These are phyloP conservation scores for Nerophis lumbriciformis DNA, from an alignment of 2,113 vertebrate species.

Conservation along the genomic window DNA sequence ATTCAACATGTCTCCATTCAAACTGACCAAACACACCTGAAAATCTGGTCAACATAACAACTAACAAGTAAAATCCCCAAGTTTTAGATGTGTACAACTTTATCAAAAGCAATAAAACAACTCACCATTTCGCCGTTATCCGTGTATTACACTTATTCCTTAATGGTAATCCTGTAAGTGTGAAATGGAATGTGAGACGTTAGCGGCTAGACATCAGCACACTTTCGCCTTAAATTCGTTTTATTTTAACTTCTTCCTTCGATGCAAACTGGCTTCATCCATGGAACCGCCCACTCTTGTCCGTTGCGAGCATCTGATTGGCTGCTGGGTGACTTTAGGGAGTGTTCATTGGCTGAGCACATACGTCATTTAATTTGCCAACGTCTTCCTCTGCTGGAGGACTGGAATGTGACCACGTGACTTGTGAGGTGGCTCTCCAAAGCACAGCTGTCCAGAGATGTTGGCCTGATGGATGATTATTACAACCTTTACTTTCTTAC, in stretches of 20 bases:
- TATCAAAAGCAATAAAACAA: slow-evolving; percentile 33
- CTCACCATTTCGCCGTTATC: slow-evolving; percentile 50
- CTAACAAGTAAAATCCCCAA: not conserved
- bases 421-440: slow-evolving; percentile 46
- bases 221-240: slow-evolving; percentile 21
- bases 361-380: slow-evolving; percentile 46
- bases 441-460: slow-evolving; percentile 43
- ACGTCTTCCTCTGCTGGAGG: slow-evolving; percentile 26
- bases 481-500: not conserved
- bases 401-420: slow-evolving; percentile 60
- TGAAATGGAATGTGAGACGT: slow-evolving; percentile 12
- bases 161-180: not conserved
- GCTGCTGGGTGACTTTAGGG: not conserved
- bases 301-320: slow-evolving; percentile 47
- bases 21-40: not conserved
- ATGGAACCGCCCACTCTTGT: slow-evolving; percentile 19
- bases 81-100: slow-evolving; percentile 25
- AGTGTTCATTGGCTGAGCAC: slow-evolving; percentile 41
- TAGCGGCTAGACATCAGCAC: not conserved
- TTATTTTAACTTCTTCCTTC: slow-evolving; percentile 40
- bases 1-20: not conserved
- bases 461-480: not conserved
- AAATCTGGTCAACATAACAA: not conserved
- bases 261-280: slow-evolving; percentile 51
- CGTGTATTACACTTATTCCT: slow-evolving; percentile 1